Percentiles rank a stretch among this genome's conserved stretches.
Conservation (phyloP, 2,113 vertebrate species). For the Anser cygnoides region DNA sequence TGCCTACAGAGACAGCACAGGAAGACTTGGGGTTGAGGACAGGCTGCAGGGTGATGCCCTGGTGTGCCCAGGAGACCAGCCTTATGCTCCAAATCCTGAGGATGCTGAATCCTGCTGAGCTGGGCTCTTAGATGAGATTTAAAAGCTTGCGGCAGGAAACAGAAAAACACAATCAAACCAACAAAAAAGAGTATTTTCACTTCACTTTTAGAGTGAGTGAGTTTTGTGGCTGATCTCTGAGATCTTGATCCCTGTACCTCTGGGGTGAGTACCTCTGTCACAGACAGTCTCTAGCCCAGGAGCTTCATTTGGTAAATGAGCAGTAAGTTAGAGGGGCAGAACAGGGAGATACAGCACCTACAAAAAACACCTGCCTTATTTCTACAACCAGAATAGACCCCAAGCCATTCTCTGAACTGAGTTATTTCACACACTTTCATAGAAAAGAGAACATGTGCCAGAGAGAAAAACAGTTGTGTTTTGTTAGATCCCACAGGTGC, state of each 20-base stretch:
- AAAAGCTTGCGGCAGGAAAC: background rate
- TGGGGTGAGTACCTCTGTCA: background rate
- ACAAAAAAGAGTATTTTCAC: background rate
- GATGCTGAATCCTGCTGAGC: background rate
- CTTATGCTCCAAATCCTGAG: rapidly evolving
- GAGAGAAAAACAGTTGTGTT: background rate
- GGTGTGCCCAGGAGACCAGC: background rate
- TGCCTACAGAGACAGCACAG: background rate
- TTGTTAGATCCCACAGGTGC: background rate
- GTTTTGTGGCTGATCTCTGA: background rate
- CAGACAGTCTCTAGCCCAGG: background rate
- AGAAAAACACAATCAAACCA: background rate
- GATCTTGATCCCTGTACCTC: background rate
- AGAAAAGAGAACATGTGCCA: background rate
- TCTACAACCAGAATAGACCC: background rate
- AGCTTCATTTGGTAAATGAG: background rate
- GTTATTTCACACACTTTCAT: background rate
- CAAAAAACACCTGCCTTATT: background rate
- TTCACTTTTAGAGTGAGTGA: background rate
- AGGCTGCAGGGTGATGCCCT: background rate
- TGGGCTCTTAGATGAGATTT: background rate
- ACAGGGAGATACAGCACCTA: background rate
- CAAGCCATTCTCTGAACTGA: background rate
- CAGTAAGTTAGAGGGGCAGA: background rate
- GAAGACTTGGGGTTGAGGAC: background rate